Percentiles rank a stretch among this genome's conserved stretches.
These are phyloP conservation scores for Diorhabda sublineata DNA, from an alignment of 1,140 invertebrate species.

Conservation along the genomic window DNA sequence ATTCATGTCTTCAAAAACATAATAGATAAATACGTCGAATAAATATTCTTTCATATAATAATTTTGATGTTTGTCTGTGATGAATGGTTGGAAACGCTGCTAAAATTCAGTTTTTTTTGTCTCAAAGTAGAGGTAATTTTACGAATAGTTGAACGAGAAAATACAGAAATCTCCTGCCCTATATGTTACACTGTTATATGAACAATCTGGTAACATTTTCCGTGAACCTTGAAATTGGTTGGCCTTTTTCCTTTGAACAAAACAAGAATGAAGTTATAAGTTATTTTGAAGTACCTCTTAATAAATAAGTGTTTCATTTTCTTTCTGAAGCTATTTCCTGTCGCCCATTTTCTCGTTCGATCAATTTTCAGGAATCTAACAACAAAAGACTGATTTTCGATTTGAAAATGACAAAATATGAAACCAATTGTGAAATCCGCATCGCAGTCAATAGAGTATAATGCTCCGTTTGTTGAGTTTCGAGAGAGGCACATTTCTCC, in stretches of 20 bases:
- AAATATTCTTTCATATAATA: too few relatives aligned
- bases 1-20: too few relatives aligned
- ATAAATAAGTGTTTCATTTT: slow-evolving; percentile 10
- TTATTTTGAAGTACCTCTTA: slow-evolving; percentile 4
- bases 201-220: slow-evolving; percentile 9
- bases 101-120: too few relatives aligned
- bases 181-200: slow-evolving; percentile 9
- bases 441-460: too few relatives aligned
- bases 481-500: too few relatives aligned
- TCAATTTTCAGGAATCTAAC: slow-evolving; percentile 3
- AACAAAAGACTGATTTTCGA: too few relatives aligned
- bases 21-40: too few relatives aligned
- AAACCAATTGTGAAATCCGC: too few relatives aligned
- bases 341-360: slow-evolving; percentile 5
- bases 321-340: slow-evolving; percentile 4
- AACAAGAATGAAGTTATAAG: slow-evolving; percentile 1
- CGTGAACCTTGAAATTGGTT: slow-evolving; percentile 16
- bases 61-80: too few relatives aligned
- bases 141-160: slow-evolving; percentile 5
- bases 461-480: too few relatives aligned
- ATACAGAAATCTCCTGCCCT: background rate
- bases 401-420: too few relatives aligned
- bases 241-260: background rate
- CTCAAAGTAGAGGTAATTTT: background rate
- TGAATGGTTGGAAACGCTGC: too few relatives aligned